Conservation (phyloP, 2,113 vertebrate species). For the Rhombomys opimus region DNA sequence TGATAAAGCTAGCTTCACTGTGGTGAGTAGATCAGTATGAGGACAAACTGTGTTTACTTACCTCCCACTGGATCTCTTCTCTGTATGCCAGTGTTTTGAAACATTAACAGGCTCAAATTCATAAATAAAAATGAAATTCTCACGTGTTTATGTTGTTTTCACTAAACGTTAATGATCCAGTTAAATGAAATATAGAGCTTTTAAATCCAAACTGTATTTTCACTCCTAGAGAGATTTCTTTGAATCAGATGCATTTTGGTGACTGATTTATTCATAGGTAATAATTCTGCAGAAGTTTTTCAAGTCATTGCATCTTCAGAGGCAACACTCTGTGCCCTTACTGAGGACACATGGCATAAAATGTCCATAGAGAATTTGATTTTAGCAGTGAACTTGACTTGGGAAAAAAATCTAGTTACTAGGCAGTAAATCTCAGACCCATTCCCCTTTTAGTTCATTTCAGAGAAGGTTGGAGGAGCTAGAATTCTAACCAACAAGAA, state of each 20-base stretch:
- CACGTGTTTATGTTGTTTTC: slow-evolving; percentile 25
- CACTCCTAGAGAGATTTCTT: background rate
- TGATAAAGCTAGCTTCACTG: background rate
- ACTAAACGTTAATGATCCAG: background rate
- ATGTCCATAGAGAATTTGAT: slow-evolving; percentile 24
- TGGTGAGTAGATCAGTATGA: background rate
- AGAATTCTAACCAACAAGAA: slow-evolving; percentile 70
- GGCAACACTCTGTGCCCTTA: slow-evolving; percentile 23
- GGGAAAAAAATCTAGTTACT: slow-evolving; percentile 62
- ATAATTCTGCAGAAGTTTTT: slow-evolving; percentile 25
- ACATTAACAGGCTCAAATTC: background rate
- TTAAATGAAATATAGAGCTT: background rate
- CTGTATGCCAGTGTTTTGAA: background rate
- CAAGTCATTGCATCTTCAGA: slow-evolving; percentile 15
- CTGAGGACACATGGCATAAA: background rate
- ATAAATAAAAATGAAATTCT: slow-evolving; percentile 33
- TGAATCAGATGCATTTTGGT: slow-evolving; percentile 3
- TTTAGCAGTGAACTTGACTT: slow-evolving; percentile 60
- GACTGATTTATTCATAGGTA: background rate
- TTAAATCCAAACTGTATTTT: background rate
- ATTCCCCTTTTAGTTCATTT: slow-evolving; percentile 55
- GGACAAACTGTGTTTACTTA: background rate
- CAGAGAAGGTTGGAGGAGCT: slow-evolving; percentile 63
- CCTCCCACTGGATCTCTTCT: background rate
- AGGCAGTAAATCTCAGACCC: slow-evolving; percentile 63